Percentiles rank a stretch among this genome's conserved stretches.
phyloP scores from a whole-genome alignment of 2,888 invertebrate species.

The Cremastinae sp. region DNA sequence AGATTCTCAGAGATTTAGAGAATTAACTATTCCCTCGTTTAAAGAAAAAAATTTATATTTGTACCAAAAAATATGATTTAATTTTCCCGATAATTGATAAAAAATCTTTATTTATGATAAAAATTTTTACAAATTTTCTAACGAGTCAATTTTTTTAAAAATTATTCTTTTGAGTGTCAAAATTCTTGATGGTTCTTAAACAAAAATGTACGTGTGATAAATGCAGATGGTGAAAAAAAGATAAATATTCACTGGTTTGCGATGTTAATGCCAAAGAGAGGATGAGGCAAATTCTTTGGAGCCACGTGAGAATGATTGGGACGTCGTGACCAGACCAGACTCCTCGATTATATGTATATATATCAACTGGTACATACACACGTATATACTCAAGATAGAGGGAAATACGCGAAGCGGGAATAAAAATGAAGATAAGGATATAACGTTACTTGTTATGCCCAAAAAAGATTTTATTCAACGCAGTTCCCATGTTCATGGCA shows the following conservation, averaged over 20 bases:
- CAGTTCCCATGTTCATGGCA: conserved; percentile 48
- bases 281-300: conserved; percentile 49
- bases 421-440: conserved; percentile 35
- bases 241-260: neutral
- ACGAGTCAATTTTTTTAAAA: too few species aligned
- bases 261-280: conserved; percentile 23
- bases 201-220: neutral
- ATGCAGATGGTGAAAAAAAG: neutral
- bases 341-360: too few species aligned
- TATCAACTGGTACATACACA: conserved; percentile 10
- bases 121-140: too few species aligned
- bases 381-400: conserved; percentile 17
- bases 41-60: too few species aligned
- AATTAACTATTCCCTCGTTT: too few species aligned
- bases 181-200: neutral
- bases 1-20: too few species aligned
- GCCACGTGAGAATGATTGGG: conserved; percentile 61
- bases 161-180: too few species aligned
- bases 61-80: too few species aligned
- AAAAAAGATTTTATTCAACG: conserved; percentile 52
- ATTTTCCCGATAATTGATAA: too few species aligned
- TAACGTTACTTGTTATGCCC: conserved; percentile 44
- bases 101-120: too few species aligned
- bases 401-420: conserved; percentile 6
- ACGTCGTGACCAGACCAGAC: conserved; percentile 56